Evolutionary conservation across 2,888 invertebrate species (phyloP).

Genomic region (Chaitophorus viminalis): DNA sequence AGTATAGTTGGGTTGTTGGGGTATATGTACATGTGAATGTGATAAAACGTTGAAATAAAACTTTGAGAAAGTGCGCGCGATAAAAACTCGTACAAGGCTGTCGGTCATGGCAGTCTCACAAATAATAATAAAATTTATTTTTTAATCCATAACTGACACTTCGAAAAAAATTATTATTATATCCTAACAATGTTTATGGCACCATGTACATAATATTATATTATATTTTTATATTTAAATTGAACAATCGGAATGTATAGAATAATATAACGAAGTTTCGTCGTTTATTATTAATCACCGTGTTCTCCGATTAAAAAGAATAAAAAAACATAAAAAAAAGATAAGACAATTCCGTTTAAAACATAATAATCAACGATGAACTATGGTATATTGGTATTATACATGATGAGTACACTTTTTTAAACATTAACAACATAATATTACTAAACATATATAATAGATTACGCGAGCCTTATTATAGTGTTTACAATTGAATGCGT

Average conservation of each 20-base stretch:
- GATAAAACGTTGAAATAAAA: constrained; percentile 42
- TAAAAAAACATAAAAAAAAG: neutral
- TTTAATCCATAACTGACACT: constrained; percentile 34
- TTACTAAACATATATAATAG: too few species aligned
- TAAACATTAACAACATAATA: neutral
- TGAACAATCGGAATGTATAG: neutral
- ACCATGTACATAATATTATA: neutral
- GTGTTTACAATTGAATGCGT: too few species aligned
- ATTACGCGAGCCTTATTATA: too few species aligned
- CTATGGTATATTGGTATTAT: too few species aligned
- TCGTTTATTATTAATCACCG: neutral
- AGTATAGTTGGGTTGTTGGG: too few species aligned
- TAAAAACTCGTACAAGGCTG: constrained; percentile 9
- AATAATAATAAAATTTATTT: constrained; percentile 49
- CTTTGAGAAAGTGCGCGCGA: constrained; percentile 12
- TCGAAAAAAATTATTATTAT: constrained; percentile 15
- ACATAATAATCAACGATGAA: neutral
- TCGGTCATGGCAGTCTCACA: constrained; percentile 19
- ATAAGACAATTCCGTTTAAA: neutral
- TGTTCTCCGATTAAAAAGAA: neutral
- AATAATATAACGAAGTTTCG: neutral
- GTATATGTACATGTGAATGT: neutral
- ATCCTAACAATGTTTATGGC: constrained; percentile 1
- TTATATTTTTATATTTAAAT: constrained; percentile 21
- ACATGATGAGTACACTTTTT: neutral